Evolutionary conservation across 2,797 vertebrate genomes (phyloP).

Genomic region (Masticophis lateralis): DNA sequence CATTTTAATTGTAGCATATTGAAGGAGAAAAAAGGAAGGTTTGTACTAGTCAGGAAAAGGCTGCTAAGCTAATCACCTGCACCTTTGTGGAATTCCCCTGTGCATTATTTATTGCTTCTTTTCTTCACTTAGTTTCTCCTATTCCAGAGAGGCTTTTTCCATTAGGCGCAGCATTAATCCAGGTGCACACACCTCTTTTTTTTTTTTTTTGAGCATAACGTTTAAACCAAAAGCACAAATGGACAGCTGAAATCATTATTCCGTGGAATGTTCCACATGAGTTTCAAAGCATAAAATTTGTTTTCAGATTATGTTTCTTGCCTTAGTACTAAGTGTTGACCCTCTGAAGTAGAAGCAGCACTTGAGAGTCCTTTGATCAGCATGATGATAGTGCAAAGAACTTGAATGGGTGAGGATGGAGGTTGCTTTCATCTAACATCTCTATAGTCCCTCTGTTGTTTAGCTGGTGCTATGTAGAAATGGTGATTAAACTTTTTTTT

Average conservation of each 20-base stretch:
- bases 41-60: neutral
- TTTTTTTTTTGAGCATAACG: neutral
- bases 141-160: neutral
- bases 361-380: neutral
- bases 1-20: constrained; percentile 13
- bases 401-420: neutral
- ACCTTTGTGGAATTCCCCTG: neutral
- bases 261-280: neutral
- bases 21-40: constrained; percentile 29
- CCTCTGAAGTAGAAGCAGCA: neutral
- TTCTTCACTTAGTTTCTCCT: neutral
- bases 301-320: neutral
- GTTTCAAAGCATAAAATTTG: neutral
- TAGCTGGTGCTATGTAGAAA: neutral
- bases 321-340: neutral
- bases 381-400: no score
- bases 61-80: neutral
- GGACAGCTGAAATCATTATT: neutral
- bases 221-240: neutral
- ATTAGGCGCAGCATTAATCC: neutral
- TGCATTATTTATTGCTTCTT: neutral
- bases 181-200: neutral
- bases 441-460: neutral
- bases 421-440: neutral
- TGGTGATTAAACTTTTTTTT: neutral